Conservation (phyloP, 2,113 vertebrate genomes). For the Phylloscopus whistleri region DNA sequence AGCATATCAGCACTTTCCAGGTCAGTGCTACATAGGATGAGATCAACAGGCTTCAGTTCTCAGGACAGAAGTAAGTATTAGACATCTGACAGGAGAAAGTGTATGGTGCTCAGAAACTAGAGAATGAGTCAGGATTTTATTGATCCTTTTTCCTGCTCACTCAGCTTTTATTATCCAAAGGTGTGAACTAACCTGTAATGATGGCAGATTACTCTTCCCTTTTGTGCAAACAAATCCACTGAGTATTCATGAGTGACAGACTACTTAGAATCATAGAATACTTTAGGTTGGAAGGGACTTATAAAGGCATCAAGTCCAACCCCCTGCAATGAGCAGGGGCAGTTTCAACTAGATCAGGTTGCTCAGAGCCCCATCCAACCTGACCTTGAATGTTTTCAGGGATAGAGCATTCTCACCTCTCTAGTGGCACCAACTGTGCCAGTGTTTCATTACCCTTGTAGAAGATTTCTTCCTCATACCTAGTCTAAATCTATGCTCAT, state of each 20-base stretch:
- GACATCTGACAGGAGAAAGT: not conserved
- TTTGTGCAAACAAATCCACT: not conserved
- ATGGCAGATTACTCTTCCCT: not conserved
- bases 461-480: not conserved
- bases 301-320: not conserved
- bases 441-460: not conserved
- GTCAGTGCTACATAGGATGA: not conserved
- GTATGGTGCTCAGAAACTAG: not conserved
- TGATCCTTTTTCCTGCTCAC: not conserved
- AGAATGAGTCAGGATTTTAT: not conserved
- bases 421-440: not conserved
- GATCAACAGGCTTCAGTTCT: not conserved
- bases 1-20: not conserved
- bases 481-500: not conserved
- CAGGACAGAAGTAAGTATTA: not conserved
- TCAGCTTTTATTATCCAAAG: not conserved
- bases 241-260: not conserved
- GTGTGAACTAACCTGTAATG: not conserved
- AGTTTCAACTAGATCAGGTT: not conserved
- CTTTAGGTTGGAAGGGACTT: not conserved
- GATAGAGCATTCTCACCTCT: not conserved
- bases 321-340: not conserved
- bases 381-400: not conserved
- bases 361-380: not conserved
- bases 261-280: not conserved